Evolutionary conservation across 2,888 invertebrate species (phyloP).

Genomic region (Steinernema hermaphroditum): DNA sequence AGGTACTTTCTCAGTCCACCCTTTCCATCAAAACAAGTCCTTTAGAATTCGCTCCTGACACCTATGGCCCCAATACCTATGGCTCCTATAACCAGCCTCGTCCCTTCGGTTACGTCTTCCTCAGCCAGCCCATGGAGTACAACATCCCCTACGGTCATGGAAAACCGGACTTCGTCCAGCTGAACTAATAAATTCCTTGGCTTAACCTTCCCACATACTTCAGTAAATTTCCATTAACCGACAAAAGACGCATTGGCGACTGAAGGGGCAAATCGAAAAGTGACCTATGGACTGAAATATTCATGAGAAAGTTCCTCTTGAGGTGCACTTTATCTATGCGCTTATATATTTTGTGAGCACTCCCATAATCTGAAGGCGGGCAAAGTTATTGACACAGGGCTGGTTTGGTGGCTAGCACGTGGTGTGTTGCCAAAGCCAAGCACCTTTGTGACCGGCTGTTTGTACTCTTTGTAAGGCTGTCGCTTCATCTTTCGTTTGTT

Average conservation of each 20-base stretch:
- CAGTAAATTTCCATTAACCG: neutral
- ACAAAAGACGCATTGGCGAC: neutral
- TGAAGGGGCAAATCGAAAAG: neutral
- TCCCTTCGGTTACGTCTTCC: neutral
- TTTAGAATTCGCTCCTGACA: neutral
- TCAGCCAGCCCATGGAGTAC: neutral
- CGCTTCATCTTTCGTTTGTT: neutral
- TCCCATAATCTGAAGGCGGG: too few relatives aligned
- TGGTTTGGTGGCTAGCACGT: too few relatives aligned
- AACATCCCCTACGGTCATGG: neutral
- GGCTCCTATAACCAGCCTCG: neutral
- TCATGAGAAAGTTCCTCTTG: slow-evolving; percentile 8
- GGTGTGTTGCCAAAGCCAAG: neutral
- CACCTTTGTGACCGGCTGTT: neutral
- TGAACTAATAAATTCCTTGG: neutral
- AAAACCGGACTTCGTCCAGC: neutral
- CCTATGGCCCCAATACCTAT: neutral
- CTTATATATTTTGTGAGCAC: neutral
- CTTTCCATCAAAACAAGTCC: neutral
- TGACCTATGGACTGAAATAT: neutral
- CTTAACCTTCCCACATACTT: neutral
- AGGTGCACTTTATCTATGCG: neutral
- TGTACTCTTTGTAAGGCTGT: neutral
- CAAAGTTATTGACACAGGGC: too few relatives aligned
- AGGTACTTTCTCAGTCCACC: neutral